Percentiles rank a stretch among this genome's conserved stretches.
These are phyloP conservation scores for Rattus norvegicus DNA, from an alignment of 2,113 vertebrate genomes.

Conservation along the genomic window GRCr8 NC_086022.1:141483501-141484000, in stretches of 20 bases:
- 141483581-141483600: background rate
- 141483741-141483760: slow-evolving; percentile 4
- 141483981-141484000: background rate
- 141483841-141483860: background rate
- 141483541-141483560: background rate
- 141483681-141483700: background rate
- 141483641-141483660: too few species aligned
- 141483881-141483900: background rate
- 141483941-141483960: background rate
- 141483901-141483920: background rate
- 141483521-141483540: background rate
- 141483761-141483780: background rate
- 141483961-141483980: background rate
- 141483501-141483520: background rate
- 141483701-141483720: background rate
- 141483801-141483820: background rate
- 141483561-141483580: background rate
- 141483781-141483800: background rate
- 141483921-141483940: background rate
- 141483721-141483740: accelerated
- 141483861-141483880: background rate
- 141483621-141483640: background rate
- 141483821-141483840: background rate
- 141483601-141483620: slow-evolving; percentile 15
- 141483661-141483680: too few species aligned